Conservation (phyloP, 2,888 invertebrate species). For the Palloptera scutellata region DNA sequence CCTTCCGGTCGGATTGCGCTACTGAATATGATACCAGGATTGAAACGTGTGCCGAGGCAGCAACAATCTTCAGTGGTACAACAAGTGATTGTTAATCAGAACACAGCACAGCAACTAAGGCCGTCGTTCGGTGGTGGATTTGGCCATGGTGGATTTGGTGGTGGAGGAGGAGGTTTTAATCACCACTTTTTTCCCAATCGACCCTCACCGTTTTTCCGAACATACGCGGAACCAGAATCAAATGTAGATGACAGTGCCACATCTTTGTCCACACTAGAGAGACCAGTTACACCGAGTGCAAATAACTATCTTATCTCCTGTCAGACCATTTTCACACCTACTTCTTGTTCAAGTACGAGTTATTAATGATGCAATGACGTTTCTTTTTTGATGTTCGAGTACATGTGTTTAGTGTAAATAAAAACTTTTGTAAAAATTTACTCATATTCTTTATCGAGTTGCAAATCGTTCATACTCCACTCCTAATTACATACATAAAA, state of each 20-base stretch:
- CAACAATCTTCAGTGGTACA: constrained; percentile 3
- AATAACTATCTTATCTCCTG: neutral
- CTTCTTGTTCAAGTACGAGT: neutral
- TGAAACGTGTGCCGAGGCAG: neutral
- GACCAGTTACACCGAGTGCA: neutral
- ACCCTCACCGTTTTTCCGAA: neutral
- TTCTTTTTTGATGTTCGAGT: too few relatives aligned
- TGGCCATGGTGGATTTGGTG: neutral
- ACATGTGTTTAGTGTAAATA: too few relatives aligned
- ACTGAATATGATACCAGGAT: neutral
- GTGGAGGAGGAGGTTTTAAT: neutral
- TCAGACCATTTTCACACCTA: neutral
- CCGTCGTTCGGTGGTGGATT: neutral
- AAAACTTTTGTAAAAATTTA: too few relatives aligned
- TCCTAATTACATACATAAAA: too few relatives aligned
- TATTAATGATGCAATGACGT: neutral
- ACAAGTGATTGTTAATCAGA: constrained; percentile 1
- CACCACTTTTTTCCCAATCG: too few relatives aligned
- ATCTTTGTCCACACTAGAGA: neutral
- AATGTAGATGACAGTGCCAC: too few relatives aligned
- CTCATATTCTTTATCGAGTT: too few relatives aligned
- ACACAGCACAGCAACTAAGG: neutral
- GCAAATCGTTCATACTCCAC: too few relatives aligned
- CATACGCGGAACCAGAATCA: neutral
- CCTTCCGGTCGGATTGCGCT: neutral